Conservation (phyloP, 2,888 invertebrate species). For the Bugulina stolonifera region DNA sequence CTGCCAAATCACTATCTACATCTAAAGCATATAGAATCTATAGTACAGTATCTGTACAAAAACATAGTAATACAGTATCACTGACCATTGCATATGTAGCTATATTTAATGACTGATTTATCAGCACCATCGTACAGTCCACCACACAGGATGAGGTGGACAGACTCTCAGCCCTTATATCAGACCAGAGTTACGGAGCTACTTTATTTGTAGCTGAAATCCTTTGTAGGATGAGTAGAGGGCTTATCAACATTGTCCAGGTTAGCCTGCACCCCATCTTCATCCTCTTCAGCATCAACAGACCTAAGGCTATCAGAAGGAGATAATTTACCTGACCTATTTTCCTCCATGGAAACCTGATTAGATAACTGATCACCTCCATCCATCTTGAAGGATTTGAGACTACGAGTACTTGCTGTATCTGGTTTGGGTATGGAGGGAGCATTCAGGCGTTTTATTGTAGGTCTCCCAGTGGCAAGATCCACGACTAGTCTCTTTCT, state of each 20-base stretch:
- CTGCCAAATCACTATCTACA: no score
- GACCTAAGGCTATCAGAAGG: background rate
- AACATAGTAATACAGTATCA: no score
- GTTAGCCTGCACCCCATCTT: background rate
- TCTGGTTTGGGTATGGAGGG: background rate
- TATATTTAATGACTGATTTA: no score
- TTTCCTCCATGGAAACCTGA: background rate
- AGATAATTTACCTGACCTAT: background rate
- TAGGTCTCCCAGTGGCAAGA: background rate
- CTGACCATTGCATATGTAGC: no score
- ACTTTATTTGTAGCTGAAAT: background rate
- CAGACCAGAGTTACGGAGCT: no score
- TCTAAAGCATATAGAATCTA: no score
- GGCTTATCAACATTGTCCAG: conserved; percentile 1
- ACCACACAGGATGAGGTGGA: no score
- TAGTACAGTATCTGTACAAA: no score
- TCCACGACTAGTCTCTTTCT: background rate
- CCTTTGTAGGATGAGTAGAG: background rate
- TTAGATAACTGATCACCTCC: background rate
- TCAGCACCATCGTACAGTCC: no score
- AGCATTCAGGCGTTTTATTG: background rate
- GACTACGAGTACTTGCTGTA: background rate
- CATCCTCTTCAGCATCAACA: background rate
- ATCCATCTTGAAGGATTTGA: background rate
- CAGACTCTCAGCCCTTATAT: no score